phyloP scores from a whole-genome alignment of 1,140 invertebrate species.

The Pseudobourletiella spinata region DNA sequence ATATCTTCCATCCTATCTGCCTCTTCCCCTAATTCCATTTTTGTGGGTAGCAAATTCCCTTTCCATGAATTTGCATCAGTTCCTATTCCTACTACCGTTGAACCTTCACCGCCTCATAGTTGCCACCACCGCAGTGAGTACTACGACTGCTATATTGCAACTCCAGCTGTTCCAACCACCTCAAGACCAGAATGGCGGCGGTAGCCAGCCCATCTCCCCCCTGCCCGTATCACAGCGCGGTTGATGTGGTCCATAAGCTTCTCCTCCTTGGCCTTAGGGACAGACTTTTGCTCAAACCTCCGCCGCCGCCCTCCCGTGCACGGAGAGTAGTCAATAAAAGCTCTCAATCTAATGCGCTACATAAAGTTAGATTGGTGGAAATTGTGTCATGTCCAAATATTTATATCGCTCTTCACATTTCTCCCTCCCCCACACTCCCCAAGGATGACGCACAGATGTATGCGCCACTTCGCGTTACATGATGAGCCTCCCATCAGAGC shows the following conservation, averaged over 20 bases:
- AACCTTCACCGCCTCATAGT: background rate
- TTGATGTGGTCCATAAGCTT: background rate
- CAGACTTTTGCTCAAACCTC: too few relatives aligned
- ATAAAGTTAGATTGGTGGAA: too few relatives aligned
- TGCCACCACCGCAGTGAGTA: background rate
- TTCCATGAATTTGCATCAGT: slow-evolving; percentile 3
- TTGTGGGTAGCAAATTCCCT: background rate
- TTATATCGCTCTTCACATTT: too few relatives aligned
- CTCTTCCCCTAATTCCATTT: background rate
- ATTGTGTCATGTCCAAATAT: too few relatives aligned
- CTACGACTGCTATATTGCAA: background rate
- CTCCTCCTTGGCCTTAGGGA: too few relatives aligned
- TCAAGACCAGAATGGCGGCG: background rate
- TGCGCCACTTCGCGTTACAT: too few relatives aligned
- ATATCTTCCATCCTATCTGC: background rate
- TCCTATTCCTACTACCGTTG: background rate
- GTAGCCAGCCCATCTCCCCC: background rate
- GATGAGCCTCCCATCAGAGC: too few relatives aligned
- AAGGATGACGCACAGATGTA: too few relatives aligned
- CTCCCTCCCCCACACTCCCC: too few relatives aligned
- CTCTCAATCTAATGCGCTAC: too few relatives aligned
- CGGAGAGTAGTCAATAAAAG: too few relatives aligned
- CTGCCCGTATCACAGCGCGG: background rate
- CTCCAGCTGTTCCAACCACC: background rate
- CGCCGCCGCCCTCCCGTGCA: too few relatives aligned